Base-by-base conservation (phyloP, 1,140 invertebrate genomes). In the Drosophila willistoni region DNA sequence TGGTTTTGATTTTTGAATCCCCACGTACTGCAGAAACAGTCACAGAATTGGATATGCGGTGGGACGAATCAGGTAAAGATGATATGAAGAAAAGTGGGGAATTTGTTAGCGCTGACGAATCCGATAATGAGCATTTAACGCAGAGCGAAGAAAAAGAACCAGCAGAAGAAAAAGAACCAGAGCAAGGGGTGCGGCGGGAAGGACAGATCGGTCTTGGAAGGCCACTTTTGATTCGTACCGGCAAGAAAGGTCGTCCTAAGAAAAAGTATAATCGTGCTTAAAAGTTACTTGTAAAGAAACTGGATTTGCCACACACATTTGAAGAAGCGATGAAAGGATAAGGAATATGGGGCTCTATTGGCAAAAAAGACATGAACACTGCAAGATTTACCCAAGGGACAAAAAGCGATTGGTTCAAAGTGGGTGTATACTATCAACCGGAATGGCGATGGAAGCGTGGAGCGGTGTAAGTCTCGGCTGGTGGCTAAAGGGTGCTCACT, bases 351-450 rank as follows among this genome's bases (percentile, higher is more conserved):
- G 17, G 14, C 44, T 7, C 44, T 47, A 6, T 7, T 47, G 5
- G 44, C 44, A 3, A 47, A 47, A 14, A 17, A 17, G n/a, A 47
- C 14, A 17, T 47, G 13, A 14, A 47, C 44, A 3, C 22, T 25
- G 22, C 1, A 2, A 25, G 22, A 2, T 3, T 25, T 25, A 25
- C 22, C 2, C 22, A 25, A 25, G 22, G 22, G 22, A 25, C 22
- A 25, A 25, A 25, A 25, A 1, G 22, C 1, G 2, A 3, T 25
- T 0, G 22, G 1, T 3, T 25, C 17, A 19, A 17, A 22, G n/a
- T 57, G 64, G 51, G 34, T 65, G 29, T 56, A 56, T 12, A 39
- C 36, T 10, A 39, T 39, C 33, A 57, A 34, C 0, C 25, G 33
- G n/a, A n/a, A 57, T 34, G n/a, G 55, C 13, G 17, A n/a, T n/a